Percentiles rank a stretch among this genome's conserved stretches.
These are phyloP conservation scores for Campopleginae sp. DNA, from an alignment of 2,888 invertebrate genomes.

Conservation along the genomic window DNA sequence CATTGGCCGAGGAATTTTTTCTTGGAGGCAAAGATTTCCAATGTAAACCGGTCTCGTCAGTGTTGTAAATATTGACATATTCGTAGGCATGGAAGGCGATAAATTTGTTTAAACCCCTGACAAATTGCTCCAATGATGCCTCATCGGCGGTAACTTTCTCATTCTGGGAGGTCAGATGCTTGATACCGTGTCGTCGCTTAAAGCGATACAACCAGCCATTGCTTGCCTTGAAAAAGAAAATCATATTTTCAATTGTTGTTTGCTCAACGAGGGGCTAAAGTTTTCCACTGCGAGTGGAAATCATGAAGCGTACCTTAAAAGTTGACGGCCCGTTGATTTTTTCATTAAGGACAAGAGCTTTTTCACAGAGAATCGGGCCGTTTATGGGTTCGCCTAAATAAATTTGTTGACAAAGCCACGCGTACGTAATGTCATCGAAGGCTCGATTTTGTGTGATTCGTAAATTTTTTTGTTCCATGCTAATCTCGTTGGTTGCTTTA, in stretches of 20 bases:
- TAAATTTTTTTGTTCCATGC: slow-evolving; percentile 38
- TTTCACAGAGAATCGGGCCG: slow-evolving; percentile 28
- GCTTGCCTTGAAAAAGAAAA: slow-evolving; percentile 23
- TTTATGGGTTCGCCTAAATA: slow-evolving; percentile 24
- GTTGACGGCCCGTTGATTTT: slow-evolving; percentile 10
- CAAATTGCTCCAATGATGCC: neutral
- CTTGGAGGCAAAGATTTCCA: slow-evolving; percentile 21
- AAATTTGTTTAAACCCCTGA: slow-evolving; percentile 16
- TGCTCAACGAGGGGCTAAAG: neutral
- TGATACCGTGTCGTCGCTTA: slow-evolving; percentile 29
- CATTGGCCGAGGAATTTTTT: neutral
- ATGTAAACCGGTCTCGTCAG: slow-evolving; percentile 21
- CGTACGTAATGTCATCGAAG: slow-evolving; percentile 33
- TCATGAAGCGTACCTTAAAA: slow-evolving; percentile 24
- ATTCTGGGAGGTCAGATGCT: neutral
- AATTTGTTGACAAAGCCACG: slow-evolving; percentile 41
- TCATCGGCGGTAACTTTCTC: neutral
- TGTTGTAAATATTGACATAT: slow-evolving; percentile 2
- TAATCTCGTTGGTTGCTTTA: slow-evolving; percentile 28
- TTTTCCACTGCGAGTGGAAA: neutral
- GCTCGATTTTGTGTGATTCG: slow-evolving; percentile 14
- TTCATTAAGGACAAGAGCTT: slow-evolving; percentile 25
- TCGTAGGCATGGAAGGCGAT: neutral
- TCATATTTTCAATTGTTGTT: neutral
- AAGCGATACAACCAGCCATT: slow-evolving; percentile 41